Evolutionary conservation across 2,888 invertebrate genomes (phyloP).

Genomic region (Electrophaes corylata): DNA sequence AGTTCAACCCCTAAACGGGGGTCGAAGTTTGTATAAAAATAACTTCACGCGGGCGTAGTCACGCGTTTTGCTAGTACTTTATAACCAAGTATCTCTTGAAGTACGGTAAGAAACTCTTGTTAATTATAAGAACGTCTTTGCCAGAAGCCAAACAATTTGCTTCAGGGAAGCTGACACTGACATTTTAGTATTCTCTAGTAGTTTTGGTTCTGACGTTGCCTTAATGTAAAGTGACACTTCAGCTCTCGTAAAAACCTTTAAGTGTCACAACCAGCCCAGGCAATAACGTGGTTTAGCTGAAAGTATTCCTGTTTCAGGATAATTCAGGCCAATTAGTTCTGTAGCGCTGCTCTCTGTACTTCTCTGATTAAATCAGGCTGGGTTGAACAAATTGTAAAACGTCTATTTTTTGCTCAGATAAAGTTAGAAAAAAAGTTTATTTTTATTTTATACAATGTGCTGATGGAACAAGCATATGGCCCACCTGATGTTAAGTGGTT

Average conservation of each 20-base stretch:
- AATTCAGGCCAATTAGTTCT: neutral
- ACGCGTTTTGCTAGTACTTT: neutral
- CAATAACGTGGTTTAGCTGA: neutral
- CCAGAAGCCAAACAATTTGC: constrained; percentile 7
- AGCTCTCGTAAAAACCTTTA: neutral
- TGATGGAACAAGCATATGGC: no score
- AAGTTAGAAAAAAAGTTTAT: no score
- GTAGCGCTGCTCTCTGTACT: no score
- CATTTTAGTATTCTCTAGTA: neutral
- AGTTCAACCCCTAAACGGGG: no score
- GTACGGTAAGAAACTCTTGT: neutral
- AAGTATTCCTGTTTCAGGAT: neutral
- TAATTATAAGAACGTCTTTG: constrained; percentile 12
- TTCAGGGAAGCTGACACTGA: constrained; percentile 4
- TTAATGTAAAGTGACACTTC: neutral
- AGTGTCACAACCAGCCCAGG: neutral
- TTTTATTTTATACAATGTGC: no score
- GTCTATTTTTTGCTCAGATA: no score
- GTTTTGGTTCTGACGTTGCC: constrained; percentile 1
- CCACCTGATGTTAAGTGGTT: no score
- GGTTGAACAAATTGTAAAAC: no score
- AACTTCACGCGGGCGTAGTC: no score
- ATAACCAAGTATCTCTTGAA: neutral
- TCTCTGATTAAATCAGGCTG: neutral
- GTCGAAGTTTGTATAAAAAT: no score